These are phyloP conservation scores for Otus sunia DNA, from an alignment of 2,113 vertebrate genomes.

Conservation along the genomic window DNA sequence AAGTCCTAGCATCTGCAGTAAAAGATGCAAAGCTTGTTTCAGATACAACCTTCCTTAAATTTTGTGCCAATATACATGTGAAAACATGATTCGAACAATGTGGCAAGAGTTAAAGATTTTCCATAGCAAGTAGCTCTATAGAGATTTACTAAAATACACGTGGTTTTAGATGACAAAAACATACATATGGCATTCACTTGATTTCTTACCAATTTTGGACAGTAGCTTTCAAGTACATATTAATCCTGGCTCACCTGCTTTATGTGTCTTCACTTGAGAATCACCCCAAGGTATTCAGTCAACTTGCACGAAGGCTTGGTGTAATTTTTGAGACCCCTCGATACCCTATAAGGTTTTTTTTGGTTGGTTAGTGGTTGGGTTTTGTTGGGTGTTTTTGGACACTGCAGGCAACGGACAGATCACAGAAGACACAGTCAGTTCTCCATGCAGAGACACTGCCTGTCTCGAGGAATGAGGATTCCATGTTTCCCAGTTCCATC, in stretches of 20 bases:
- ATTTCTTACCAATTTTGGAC: background rate
- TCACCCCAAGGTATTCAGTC: background rate
- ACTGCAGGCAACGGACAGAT: background rate
- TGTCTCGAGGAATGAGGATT: background rate
- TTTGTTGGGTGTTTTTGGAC: background rate
- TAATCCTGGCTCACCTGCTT: background rate
- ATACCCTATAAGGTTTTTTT: too few relatives aligned
- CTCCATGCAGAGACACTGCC: fast-evolving
- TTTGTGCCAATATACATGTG: background rate
- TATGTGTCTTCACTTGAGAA: background rate
- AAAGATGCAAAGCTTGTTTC: background rate
- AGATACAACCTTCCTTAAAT: background rate
- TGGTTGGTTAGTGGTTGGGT: background rate
- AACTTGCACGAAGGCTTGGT: background rate
- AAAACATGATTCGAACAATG: background rate
- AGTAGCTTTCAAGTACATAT: background rate
- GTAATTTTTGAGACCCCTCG: background rate
- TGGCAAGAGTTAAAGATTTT: background rate
- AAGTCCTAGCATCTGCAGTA: background rate
- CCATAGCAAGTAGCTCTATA: background rate
- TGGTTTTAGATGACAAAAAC: background rate
- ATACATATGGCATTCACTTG: background rate
- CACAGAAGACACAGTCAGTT: background rate
- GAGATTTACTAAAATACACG: background rate
- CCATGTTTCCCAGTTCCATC: background rate